A percentile compares a stretch with the other conserved stretches of the same genome.
These are phyloP conservation scores for Tribolium freemani DNA, from an alignment of 2,888 invertebrate species.

Conservation along the genomic window DNA sequence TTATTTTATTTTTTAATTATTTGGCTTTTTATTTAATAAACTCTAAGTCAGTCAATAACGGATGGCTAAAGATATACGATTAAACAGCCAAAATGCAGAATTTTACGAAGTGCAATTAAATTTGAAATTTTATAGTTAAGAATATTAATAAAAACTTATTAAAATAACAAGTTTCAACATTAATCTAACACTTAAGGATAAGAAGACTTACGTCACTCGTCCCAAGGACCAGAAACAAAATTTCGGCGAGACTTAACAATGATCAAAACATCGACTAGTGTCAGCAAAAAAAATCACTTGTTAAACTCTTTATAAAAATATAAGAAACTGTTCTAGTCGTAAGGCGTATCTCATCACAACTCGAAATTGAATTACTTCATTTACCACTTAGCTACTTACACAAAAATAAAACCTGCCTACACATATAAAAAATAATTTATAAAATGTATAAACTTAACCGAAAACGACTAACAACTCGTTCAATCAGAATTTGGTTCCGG, in stretches of 20 bases:
- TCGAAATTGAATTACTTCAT: slow-evolving; percentile 8
- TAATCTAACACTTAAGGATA: neutral
- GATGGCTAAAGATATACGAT: neutral
- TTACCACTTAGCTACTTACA: neutral
- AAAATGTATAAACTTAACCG: slow-evolving; percentile 39
- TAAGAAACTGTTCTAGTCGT: neutral
- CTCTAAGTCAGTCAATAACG: neutral
- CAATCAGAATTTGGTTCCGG: neutral
- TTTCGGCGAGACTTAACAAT: neutral
- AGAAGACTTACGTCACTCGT: neutral
- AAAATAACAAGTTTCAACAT: neutral
- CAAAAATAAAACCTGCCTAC: neutral
- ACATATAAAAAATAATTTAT: slow-evolving; percentile 28
- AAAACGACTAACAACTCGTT: neutral
- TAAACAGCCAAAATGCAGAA: neutral
- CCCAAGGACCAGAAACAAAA: neutral
- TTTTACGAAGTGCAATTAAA: neutral
- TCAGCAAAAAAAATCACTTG: neutral
- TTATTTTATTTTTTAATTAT: slow-evolving; percentile 11
- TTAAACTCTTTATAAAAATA: neutral
- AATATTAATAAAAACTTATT: neutral
- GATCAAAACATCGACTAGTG: neutral
- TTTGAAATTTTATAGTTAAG: neutral
- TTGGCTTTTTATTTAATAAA: neutral
- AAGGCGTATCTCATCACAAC: slow-evolving; percentile 33